Evolutionary conservation across 2,888 invertebrate species (phyloP), one percentile per base, ranked within the genome.

Genomic region (Phytoseiulus persimilis): DNA sequence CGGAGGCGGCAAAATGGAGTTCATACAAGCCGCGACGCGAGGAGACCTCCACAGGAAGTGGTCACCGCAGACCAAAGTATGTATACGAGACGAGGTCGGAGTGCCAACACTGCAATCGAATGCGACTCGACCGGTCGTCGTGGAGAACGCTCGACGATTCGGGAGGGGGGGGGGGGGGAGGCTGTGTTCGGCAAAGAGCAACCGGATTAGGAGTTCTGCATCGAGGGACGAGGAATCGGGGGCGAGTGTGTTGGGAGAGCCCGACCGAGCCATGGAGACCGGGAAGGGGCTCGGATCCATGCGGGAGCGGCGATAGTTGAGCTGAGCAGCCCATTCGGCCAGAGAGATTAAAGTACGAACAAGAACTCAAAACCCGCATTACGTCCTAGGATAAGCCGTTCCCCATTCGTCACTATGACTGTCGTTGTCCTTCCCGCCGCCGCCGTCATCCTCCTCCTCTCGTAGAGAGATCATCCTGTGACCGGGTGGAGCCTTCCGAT

Each of bases 281-380:
- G 65, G 65, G 11, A 18, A 14, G 1, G 65, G 65, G 65, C 23
- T 65, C 5, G 65, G 18, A 23, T 23, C 65, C 2, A 2, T 23
- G 65, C 23, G 28, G 65, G 28, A 65, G 18, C 23, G 65, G 65
- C 9, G 2, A 23, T 65, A 65, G 65, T 65, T 2, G 65, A 65
- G 65, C 65, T 65, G 65, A 14, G 6, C 87, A 87, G 87, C 87
- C 87, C 33, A 32, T 87, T 33, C 87, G 87, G 87, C 87, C 14
- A 87, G 87, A 87, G 87, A 87, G 87, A 87, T 87, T 87, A 87
- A 87, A 87, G 33, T 87, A 87, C 87, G 87, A 87, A 87, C 32
- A 87, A 87, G 87, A 87, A 45, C 87, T 33, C 9, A 87, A 87
- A 39, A 33, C 87, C 87, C 87, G 39, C 39, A 14, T 28, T 23